Base-by-base conservation (phyloP, 1,140 invertebrate species). In the Temnothorax nylanderi region DNA sequence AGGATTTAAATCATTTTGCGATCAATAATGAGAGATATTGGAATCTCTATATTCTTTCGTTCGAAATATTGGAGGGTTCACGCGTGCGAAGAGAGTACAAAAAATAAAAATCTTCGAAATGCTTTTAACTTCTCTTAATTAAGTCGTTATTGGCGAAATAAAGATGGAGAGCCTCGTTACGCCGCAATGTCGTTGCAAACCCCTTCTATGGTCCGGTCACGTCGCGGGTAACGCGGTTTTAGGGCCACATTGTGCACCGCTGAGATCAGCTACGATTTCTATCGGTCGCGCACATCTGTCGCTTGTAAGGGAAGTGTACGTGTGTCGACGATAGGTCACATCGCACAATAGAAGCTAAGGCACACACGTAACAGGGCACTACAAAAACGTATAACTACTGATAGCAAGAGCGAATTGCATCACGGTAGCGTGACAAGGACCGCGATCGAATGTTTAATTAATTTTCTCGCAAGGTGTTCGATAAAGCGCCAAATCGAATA, bases 241-340 rank as follows among this genome's bases (percentile, higher is more conserved):
- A 84, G 18, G 11, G 26, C 41, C 18, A 56, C 69, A 84, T 84
- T 84, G 80, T 84, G 54, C 54, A n/a, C 67, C 67, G 67, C 26
- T 49, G 80, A 84, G 80, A 84, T 84, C 80, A 84, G 69, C 80
- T 54, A 37, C 80, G 71, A 84, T 84, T 84, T 84, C 69, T 84
- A 84, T 84, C 80, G 80, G 69, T 62, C 69, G 69, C 41, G 41
- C 69, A 49, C 80, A 84, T 84, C 80, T 84, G 80, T 84, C 80
- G 69, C 54, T 75, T 75, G 80, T 84, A 75, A 84, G 54, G 41
- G 54, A 84, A 60, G 80, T 49, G 44, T 84, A 84, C 69, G 67
- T 84, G 69, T 84, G n/a, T 47, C 56, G 49, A 26, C 65, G 80
- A 84, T 49, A 84, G 80, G 74, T 84, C 56, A 11, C 69, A 13